Evolutionary conservation across 2,113 vertebrate species (phyloP).

Genomic region (Saguinus imperator): DNA sequence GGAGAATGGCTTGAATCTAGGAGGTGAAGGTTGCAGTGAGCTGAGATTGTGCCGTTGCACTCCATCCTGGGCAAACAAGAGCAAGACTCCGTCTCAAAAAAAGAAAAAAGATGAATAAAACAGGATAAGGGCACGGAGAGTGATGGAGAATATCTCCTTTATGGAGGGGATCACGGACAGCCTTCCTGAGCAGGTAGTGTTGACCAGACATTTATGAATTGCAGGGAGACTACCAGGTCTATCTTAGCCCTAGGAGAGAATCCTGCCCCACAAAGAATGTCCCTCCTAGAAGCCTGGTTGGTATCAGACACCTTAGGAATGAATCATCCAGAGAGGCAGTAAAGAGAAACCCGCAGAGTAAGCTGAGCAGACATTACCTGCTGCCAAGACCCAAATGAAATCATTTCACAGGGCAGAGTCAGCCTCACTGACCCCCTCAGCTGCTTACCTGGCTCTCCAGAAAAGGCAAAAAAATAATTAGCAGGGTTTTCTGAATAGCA

Average conservation of each 20-base stretch:
- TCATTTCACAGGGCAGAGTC: neutral
- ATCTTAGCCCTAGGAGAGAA: neutral
- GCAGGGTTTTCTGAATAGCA: constrained; percentile 25
- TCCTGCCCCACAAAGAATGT: neutral
- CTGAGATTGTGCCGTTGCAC: no score
- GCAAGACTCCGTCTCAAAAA: no score
- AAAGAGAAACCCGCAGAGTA: neutral
- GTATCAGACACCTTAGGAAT: neutral
- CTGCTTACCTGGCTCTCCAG: neutral
- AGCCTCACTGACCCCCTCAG: neutral
- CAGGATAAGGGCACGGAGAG: neutral
- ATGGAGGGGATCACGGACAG: neutral
- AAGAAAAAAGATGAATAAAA: neutral
- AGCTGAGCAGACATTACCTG: neutral
- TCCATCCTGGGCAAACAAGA: no score
- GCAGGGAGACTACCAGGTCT: neutral
- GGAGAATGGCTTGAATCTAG: no score
- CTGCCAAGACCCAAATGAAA: neutral
- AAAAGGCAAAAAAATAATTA: neutral
- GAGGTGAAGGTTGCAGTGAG: no score
- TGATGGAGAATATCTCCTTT: neutral
- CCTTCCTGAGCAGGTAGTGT: neutral
- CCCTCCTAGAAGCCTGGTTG: neutral
- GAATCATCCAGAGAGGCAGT: neutral
- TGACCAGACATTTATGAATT: neutral